Conservation (phyloP, 2,113 vertebrate species). For the Serilophus lunatus region DNA sequence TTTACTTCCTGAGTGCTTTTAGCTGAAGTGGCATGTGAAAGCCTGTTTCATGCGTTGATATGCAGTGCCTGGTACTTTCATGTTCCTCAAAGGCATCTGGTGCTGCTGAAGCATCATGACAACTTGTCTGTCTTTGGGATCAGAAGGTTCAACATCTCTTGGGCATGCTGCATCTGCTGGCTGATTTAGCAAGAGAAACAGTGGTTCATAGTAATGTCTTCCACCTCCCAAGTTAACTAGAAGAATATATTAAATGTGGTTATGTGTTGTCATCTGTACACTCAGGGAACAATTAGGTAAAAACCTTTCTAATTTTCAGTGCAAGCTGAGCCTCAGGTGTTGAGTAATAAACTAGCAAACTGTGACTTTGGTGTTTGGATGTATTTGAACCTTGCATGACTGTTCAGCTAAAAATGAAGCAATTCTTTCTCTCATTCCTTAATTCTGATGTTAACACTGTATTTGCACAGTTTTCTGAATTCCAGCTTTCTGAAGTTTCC, state of each 20-base stretch:
- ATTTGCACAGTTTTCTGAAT: neutral
- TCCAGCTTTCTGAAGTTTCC: neutral
- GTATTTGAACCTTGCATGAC: neutral
- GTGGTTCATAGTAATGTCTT: neutral
- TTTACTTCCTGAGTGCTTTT: neutral
- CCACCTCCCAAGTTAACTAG: constrained; percentile 20
- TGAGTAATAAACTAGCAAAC: constrained; percentile 18
- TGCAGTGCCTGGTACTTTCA: neutral
- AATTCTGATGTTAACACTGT: neutral
- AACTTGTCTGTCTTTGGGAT: constrained; percentile 33
- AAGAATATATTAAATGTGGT: constrained; percentile 50
- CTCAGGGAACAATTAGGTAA: constrained; percentile 46
- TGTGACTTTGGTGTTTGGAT: neutral
- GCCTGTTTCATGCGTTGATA: neutral
- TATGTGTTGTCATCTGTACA: constrained; percentile 35
- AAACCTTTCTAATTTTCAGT: constrained; percentile 44
- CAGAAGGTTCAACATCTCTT: constrained; percentile 48
- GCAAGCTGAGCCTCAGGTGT: constrained; percentile 27
- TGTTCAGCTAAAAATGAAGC: neutral
- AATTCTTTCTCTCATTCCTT: neutral
- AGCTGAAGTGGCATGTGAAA: neutral
- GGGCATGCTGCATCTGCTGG: constrained; percentile 41
- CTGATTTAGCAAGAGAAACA: constrained; percentile 34
- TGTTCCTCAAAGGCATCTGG: constrained; percentile 35
- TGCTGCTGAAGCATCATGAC: constrained; percentile 12